A percentile compares a stretch with the other conserved stretches of the same genome.
phyloP scores from a whole-genome alignment of 2,113 vertebrate species.

The Arizona elegans region DNA sequence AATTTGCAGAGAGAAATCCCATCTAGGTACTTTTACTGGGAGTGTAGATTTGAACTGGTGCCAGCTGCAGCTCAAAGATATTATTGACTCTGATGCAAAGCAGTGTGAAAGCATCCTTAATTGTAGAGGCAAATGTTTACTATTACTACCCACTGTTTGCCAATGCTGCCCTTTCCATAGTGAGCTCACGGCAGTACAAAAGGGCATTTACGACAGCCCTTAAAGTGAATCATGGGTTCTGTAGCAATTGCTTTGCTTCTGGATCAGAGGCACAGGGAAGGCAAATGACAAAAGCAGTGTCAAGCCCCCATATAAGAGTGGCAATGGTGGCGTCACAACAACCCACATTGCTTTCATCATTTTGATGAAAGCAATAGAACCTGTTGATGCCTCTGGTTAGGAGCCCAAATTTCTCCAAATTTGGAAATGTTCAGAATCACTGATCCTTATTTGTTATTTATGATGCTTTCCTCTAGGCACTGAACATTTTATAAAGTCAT shows the following conservation, averaged over 20 bases:
- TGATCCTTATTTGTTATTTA: not conserved
- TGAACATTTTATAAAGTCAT: not conserved
- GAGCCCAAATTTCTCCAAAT: not conserved
- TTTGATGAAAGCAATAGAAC: not conserved
- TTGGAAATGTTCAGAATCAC: not conserved
- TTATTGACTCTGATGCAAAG: not conserved
- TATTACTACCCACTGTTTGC: not conserved
- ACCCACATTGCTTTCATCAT: not conserved
- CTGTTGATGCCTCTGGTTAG: not conserved
- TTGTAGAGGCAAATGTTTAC: not conserved
- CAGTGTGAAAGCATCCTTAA: not conserved
- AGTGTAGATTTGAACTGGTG: not conserved
- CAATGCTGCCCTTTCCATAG: not conserved
- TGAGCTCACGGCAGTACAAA: not conserved
- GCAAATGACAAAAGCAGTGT: not conserved
- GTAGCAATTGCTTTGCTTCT: not conserved
- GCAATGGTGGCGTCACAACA: not conserved
- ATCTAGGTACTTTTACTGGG: not conserved
- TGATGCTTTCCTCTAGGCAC: not conserved
- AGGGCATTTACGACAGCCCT: not conserved
- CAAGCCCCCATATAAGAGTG: not conserved
- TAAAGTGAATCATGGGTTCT: not conserved
- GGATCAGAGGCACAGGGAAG: not conserved
- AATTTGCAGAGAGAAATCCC: slow-evolving; percentile 2
- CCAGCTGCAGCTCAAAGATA: not conserved